Percentiles rank a stretch among this genome's conserved stretches.
Conservation (phyloP, 2,888 invertebrate genomes). For the Apodemia duryi region DNA sequence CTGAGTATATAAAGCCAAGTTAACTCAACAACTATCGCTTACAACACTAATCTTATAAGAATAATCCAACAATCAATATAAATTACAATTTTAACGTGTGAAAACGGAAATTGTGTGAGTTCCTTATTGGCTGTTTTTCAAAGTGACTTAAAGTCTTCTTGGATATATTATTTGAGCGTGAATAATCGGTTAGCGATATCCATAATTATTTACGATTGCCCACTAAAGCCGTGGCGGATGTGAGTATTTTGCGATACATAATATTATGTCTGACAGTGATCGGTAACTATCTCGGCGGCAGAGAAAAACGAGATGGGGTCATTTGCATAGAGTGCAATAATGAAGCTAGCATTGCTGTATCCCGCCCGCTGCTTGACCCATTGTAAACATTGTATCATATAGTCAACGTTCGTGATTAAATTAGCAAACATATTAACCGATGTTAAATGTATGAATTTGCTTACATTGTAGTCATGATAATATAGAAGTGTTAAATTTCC, state of each 20-base stretch:
- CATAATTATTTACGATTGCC: slow-evolving; percentile 72
- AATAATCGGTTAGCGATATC: slow-evolving; percentile 58
- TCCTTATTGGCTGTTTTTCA: slow-evolving; percentile 36
- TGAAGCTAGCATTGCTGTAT: slow-evolving; percentile 34
- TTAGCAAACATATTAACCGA: slow-evolving; percentile 1
- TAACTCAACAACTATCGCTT: slow-evolving; percentile 20
- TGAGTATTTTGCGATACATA: slow-evolving; percentile 67
- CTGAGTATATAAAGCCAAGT: slow-evolving; percentile 2
- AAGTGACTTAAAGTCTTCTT: slow-evolving; percentile 31
- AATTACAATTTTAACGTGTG: slow-evolving; percentile 33
- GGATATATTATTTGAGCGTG: slow-evolving; percentile 32
- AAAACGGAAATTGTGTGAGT: slow-evolving; percentile 32
- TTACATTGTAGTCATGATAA: slow-evolving; percentile 1
- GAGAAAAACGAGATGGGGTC: slow-evolving; percentile 66
- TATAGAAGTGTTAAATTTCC: background rate
- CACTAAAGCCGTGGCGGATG: slow-evolving; percentile 66
- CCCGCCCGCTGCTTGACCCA: slow-evolving; percentile 38
- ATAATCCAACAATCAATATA: slow-evolving; percentile 26
- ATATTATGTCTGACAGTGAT: slow-evolving; percentile 61
- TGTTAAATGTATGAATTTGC: background rate
- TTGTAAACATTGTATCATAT: slow-evolving; percentile 35
- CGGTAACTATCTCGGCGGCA: slow-evolving; percentile 56
- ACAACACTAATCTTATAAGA: slow-evolving; percentile 23
- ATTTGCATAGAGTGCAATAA: slow-evolving; percentile 72
- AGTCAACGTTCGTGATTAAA: slow-evolving; percentile 21